phyloP scores from a whole-genome alignment of 2,888 invertebrate genomes.

The Norana najaformis region DNA sequence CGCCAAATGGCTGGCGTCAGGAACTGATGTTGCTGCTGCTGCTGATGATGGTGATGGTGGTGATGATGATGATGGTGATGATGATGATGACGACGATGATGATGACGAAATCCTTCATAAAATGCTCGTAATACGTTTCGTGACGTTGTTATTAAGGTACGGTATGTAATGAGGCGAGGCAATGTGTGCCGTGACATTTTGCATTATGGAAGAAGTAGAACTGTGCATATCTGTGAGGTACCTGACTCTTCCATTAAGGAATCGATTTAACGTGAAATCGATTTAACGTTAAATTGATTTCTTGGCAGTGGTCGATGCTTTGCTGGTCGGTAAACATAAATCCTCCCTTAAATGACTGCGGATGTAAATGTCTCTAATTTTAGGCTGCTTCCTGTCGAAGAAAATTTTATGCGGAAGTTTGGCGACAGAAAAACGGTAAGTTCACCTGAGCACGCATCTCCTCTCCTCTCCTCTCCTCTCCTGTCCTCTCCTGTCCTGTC shows the following conservation, averaged over 20 bases:
- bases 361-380: neutral
- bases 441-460: neutral
- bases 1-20: neutral
- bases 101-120: too few relatives aligned
- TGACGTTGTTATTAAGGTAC: neutral
- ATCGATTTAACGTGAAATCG: neutral
- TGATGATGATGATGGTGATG: neutral
- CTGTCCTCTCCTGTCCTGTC: too few relatives aligned
- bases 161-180: too few relatives aligned
- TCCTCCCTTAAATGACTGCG: neutral
- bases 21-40: too few relatives aligned
- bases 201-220: neutral
- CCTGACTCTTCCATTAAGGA: neutral
- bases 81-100: neutral
- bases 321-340: neutral
- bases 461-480: too few relatives aligned
- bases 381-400: constrained; percentile 34
- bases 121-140: neutral
- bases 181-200: too few relatives aligned
- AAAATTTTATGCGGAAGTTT: constrained; percentile 36
- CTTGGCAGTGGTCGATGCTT: neutral
- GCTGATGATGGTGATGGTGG: too few relatives aligned
- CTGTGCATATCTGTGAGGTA: neutral
- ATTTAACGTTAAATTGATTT: neutral
- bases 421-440: constrained; percentile 37